Base-by-base conservation (phyloP, 2,113 vertebrate species). In the Ancistrus triradiatus region DNA sequence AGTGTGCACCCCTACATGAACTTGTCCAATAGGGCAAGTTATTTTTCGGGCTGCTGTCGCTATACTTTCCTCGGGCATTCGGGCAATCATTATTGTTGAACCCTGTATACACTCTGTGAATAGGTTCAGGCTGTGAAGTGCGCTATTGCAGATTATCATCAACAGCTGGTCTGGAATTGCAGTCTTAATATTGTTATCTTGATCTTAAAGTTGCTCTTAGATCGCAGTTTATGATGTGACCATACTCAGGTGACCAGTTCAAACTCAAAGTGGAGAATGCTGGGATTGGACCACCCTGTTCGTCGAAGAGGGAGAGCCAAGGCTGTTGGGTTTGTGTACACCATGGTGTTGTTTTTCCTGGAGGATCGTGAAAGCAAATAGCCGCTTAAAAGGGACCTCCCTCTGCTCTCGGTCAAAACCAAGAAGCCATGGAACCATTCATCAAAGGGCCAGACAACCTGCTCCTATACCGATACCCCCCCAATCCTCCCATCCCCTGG, bases 321-420 rank as follows among this genome's bases (percentile, higher is more conserved):
- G 61, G 66, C 76, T 74, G 50, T 55, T 47, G 10, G 48, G 44
- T 68, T 70, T 72, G 66, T 49, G 66, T 62, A 53, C 37, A 85
- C 85, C 87, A 85, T 91, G 87, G 83, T 84, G 85, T 86, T 91
- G 93, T 95, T 95, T 92, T 96, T 95, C 90, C 94, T 94, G 94
- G 93, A 95, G 89, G 87, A 82, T 81, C 89, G 89, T 93, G 91
- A 94, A 94, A 92, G 91, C 91, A 91, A 93, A 95, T 84, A 91
- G 91, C 88, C 88, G 92, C 91, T 93, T 92, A 91, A 93, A 89
- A 89, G 77, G 75, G 78, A 76, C 48, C 64, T 27, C 86, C 88
- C 85, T 76, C 76, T 75, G 86, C 91, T 88, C 75, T 85, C 85
- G 91, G 91, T 93, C 83, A 93, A 95, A 90, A 84, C 87, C 91